phyloP scores from a whole-genome alignment of 2,113 vertebrate species.

The Nycticebus coucang region DNA sequence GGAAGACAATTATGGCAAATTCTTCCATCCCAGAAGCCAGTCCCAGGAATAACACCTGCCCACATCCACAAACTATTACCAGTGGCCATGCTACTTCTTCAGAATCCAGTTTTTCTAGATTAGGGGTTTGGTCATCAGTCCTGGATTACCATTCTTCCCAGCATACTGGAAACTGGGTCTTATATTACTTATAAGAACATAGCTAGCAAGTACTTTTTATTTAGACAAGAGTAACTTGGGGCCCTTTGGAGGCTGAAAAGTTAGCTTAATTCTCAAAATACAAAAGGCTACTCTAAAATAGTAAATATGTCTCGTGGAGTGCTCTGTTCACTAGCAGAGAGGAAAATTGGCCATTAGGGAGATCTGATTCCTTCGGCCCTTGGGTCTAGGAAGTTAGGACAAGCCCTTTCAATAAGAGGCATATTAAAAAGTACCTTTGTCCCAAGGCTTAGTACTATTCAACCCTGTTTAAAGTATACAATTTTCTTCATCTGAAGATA shows the following conservation, averaged over 20 bases:
- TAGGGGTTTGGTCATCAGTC: background rate
- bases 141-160: background rate
- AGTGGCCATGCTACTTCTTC: background rate
- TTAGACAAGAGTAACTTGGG: background rate
- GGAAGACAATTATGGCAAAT: background rate
- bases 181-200: background rate
- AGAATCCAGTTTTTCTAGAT: background rate
- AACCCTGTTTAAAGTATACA: background rate
- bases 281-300: background rate
- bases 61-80: background rate
- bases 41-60: background rate
- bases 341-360: background rate
- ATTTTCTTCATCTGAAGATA: slow-evolving; percentile 14
- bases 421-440: background rate
- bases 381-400: background rate
- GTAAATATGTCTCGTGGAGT: background rate
- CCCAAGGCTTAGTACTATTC: background rate
- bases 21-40: background rate
- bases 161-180: background rate
- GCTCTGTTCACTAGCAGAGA: background rate
- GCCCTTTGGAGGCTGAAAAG: background rate
- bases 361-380: background rate
- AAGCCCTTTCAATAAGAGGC: background rate
- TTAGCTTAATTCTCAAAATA: slow-evolving; percentile 20
- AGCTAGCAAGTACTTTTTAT: background rate